These are phyloP conservation scores for Peromyscus polionotus DNA, from an alignment of 2,113 vertebrate species.

Conservation along the genomic window DNA sequence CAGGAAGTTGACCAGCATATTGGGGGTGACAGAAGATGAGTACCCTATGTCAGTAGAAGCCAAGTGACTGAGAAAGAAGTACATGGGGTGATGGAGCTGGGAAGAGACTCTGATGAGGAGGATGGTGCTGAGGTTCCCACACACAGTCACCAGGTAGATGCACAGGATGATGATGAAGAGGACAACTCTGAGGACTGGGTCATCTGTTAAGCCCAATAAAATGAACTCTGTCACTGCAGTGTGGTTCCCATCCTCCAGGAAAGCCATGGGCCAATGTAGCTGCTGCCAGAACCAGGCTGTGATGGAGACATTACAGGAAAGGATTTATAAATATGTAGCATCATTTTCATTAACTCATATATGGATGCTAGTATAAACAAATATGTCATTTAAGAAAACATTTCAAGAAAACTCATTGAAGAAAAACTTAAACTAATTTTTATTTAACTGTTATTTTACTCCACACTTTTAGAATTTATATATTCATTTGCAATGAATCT, in stretches of 20 bases:
- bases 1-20: conserved; percentile 59
- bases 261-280: conserved; percentile 9
- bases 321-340: neutral
- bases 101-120: conserved; percentile 58
- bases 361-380: neutral
- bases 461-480: neutral
- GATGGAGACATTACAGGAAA: neutral
- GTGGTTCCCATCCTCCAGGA: neutral
- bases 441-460: neutral
- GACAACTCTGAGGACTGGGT: conserved; percentile 37
- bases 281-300: neutral
- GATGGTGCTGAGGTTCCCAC: conserved; percentile 70
- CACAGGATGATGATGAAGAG: conserved; percentile 66
- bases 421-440: neutral
- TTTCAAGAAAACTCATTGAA: neutral
- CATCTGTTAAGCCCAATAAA: conserved; percentile 66
- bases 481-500: neutral
- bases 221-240: conserved; percentile 36
- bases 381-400: neutral
- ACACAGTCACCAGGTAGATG: conserved; percentile 51
- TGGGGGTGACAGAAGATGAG: conserved; percentile 69
- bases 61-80: conserved; percentile 65
- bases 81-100: conserved; percentile 69
- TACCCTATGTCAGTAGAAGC: conserved; percentile 43
- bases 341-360: neutral